Base-by-base conservation (phyloP, 2,888 invertebrate species). In the Polymixis lichenea region DNA sequence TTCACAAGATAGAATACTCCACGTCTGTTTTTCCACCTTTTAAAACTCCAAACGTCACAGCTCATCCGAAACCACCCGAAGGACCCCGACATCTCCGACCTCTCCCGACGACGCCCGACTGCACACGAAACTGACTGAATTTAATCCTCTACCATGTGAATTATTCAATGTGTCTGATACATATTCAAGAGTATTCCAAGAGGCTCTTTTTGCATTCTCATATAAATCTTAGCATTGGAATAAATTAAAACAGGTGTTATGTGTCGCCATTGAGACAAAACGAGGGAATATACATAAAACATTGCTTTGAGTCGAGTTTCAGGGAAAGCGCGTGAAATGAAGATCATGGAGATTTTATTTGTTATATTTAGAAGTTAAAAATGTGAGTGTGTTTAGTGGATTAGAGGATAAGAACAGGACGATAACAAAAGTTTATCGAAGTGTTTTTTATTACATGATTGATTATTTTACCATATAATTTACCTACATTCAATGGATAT, bases 231-330 rank as follows among this genome's bases (percentile, higher is more conserved):
- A 84, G 56, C 72, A 72, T 77, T 61, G 60, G 84, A 71, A 83
- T 83, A 84, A 83, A 83, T 83, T 83, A 83, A 80, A 84, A 83
- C 60, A 82, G 75, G 75, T 82, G 83, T 75, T 69, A 65, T 60
- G 71, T 83, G 83, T 73, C 82, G 69, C 67, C 64, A 56, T 72
- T 53, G 73, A 73, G 60, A 38, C 58, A 32, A 43, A 68, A 72
- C 72, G 76, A 68, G 49, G 0, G 49, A 60, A 49, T 68, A 75
- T 84, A 72, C 77, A 80, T 83, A 77, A 80, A 73, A 74, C 68
- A 77, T 80, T 15, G 61, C 61, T 38, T 32, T 22, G 67, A 77
- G 67, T 43, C 43, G 80, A 65, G 75, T 15, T 65, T 4, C 49
- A 22, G 60, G 60, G 53, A 15, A 38, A 7, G 61, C 74, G 56